phyloP scores from a whole-genome alignment of 2,113 vertebrate genomes.

The Melanotaenia duboulayi region DNA sequence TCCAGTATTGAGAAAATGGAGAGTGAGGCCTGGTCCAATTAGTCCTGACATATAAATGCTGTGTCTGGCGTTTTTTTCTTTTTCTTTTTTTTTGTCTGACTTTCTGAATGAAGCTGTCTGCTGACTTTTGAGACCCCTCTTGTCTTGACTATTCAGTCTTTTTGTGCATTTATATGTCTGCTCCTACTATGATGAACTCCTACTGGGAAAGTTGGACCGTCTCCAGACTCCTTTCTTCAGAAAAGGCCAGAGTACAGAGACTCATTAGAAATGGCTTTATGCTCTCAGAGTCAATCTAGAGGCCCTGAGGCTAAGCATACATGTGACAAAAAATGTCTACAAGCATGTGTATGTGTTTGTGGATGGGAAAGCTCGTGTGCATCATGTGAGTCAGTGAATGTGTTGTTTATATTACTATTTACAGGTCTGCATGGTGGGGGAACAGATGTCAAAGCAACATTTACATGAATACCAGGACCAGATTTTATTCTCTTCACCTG shows the following conservation, averaged over 20 bases:
- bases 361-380: not conserved
- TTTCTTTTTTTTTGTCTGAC: constrained; percentile 24
- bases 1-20: not conserved
- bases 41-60: constrained; percentile 64
- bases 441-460: not conserved
- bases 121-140: constrained; percentile 45
- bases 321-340: constrained; percentile 28
- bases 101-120: constrained; percentile 53
- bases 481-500: not conserved
- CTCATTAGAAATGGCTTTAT: constrained; percentile 69
- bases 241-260: constrained; percentile 45
- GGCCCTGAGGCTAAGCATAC: constrained; percentile 14
- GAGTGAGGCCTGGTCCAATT: constrained; percentile 55
- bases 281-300: constrained; percentile 48
- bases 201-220: constrained; percentile 50
- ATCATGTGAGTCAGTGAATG: not conserved
- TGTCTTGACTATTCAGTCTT: constrained; percentile 36
- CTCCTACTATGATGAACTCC: constrained; percentile 45
- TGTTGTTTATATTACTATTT: not conserved
- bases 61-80: not conserved
- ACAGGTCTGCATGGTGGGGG: not conserved
- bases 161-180: constrained; percentile 27
- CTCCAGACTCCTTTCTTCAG: constrained; percentile 59
- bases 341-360: constrained; percentile 12
- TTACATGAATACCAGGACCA: not conserved